Percentiles rank a stretch among this genome's conserved stretches.
Evolutionary conservation across 1,140 invertebrate genomes (phyloP).

Genomic region (Camponotus floridanus): DNA sequence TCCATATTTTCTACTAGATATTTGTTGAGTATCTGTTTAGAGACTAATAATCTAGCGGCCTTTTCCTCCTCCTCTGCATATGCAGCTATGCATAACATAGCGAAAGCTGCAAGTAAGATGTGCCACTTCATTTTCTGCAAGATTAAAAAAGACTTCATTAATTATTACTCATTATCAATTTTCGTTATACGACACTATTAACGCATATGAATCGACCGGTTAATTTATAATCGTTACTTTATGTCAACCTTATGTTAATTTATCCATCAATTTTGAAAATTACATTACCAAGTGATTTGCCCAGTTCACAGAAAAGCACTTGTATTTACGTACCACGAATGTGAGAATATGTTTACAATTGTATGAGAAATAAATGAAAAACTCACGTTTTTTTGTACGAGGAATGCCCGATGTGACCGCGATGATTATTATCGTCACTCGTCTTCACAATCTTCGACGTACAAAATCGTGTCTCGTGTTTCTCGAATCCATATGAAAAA

Average conservation of each 20-base stretch:
- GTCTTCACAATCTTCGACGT: background rate
- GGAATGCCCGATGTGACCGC: background rate
- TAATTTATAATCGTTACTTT: background rate
- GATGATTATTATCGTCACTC: conserved; percentile 39
- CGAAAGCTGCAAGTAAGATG: conserved; percentile 77
- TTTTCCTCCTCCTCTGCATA: conserved; percentile 89
- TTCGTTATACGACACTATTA: background rate
- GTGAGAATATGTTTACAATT: background rate
- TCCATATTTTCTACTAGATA: conserved; percentile 99
- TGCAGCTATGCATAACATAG: conserved; percentile 81
- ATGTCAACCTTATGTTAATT: conserved; percentile 23
- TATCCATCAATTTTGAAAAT: background rate
- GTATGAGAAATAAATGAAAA: background rate
- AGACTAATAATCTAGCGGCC: conserved; percentile 91
- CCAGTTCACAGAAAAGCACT: background rate
- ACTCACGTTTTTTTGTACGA: background rate
- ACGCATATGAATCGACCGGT: background rate
- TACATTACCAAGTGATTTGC: background rate
- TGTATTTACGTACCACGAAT: background rate
- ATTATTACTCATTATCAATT: background rate
- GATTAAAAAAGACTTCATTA: conserved; percentile 47
- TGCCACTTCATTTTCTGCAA: conserved; percentile 83
- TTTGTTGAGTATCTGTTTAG: conserved; percentile 98
- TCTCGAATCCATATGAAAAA: conserved; percentile 19
- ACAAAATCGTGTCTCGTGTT: conserved; percentile 3